Evolutionary conservation across 2,888 invertebrate genomes (phyloP), one percentile per base, ranked within the genome.

Genomic region (Ectemnius cavifrons): DNA sequence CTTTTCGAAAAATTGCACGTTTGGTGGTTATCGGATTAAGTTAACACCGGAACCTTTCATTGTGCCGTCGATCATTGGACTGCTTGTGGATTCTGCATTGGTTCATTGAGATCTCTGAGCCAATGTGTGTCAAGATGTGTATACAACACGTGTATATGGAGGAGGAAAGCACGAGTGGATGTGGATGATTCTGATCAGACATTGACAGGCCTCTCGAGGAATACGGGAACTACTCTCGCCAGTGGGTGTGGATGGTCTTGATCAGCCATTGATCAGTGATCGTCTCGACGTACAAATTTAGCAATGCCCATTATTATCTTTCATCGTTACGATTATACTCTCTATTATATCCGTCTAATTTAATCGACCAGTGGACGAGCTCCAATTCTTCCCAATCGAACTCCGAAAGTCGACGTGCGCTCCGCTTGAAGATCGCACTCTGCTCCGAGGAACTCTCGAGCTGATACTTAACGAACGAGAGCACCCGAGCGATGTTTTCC

Each of bases 181-280:
- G 60, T 57, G 20, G 60, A 71, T 52, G 37, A 37, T 64, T 16
- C 67, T 59, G 73, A 65, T 75, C 75, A 37, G 58, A 46, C 59
- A 73, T 73, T 62, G 72, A 72, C 64, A 58, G 61, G 49, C 49
- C 52, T 16, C 52, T 52, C 52, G 52, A 52, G n/a, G 1, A 11
- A 4, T 52, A 52, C 4, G 52, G 16, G 52, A 16, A 37, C 37
- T 37, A 37, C 37, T 37, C 11, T 52, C 56, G 59, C 63, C 27
- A 74, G 60, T 61, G 56, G 56, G 4, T 13, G 60, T 57, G 20
- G 63, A 71, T 59, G 23, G 47, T 61, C 23, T 72, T 59, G 73
- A 65, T 73, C 75, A 37, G 62, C 52, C 59, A 73, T 73, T 62
- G 72, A 72, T 67, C 47, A 64, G 45, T 45, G 5, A 47, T 16